Conservation (phyloP, 2,797 vertebrate genomes). For the Clangula hyemalis region DNA sequence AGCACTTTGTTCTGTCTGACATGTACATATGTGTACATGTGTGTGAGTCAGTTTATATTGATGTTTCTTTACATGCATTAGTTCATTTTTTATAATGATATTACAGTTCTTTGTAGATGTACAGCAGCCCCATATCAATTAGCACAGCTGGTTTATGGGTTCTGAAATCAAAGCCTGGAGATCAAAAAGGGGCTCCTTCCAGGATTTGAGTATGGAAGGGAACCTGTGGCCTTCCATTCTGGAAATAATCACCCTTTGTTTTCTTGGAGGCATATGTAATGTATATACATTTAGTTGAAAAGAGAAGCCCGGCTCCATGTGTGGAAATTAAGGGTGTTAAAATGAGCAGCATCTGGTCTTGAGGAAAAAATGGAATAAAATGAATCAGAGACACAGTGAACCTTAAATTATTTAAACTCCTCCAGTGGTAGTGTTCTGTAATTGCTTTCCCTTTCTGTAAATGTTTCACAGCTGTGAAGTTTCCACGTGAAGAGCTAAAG, state of each 20-base stretch:
- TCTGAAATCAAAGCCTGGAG: constrained; percentile 39
- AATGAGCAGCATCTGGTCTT: constrained; percentile 71
- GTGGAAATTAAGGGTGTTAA: constrained; percentile 26
- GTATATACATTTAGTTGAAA: constrained; percentile 17
- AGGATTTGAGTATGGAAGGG: constrained; percentile 45
- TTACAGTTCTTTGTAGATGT: constrained; percentile 4
- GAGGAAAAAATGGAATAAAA: constrained; percentile 70
- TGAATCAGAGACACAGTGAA: constrained; percentile 66
- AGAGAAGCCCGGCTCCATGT: constrained; percentile 25
- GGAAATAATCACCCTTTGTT: not conserved
- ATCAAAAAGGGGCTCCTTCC: constrained; percentile 12
- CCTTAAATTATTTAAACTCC: constrained; percentile 80
- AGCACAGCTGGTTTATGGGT: constrained; percentile 55
- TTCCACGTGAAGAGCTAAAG: constrained; percentile 74
- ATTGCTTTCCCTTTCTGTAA: constrained; percentile 77
- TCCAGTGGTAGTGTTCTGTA: constrained; percentile 75
- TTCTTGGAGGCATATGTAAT: constrained; percentile 29
- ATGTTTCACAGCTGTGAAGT: constrained; percentile 77
- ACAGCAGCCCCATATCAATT: constrained; percentile 49
- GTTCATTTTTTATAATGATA: constrained; percentile 58
- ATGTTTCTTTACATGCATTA: constrained; percentile 14
- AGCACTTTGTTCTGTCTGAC: not conserved
- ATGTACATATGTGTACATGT: not conserved
- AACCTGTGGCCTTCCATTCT: not conserved
- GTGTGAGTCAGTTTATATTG: not conserved